phyloP scores from a whole-genome alignment of 2,888 invertebrate species.

The Agrochola lychnidis region DNA sequence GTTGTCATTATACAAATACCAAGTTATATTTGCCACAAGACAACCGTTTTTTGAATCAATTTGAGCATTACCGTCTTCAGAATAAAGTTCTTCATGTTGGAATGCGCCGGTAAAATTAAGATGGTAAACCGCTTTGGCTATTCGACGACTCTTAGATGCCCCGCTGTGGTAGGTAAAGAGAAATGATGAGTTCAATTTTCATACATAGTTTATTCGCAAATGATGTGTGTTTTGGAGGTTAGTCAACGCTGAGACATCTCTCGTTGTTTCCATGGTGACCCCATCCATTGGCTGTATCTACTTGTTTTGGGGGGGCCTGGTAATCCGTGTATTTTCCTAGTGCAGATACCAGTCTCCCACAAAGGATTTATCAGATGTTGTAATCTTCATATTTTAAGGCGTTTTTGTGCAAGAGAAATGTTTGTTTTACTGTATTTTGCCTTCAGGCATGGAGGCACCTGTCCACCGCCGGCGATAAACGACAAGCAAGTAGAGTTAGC shows the following conservation, averaged over 20 bases:
- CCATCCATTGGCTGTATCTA: not conserved
- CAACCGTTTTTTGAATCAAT: slow-evolving; percentile 1
- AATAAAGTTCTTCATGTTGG: not conserved
- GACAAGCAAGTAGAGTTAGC: no score
- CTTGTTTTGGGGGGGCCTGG: no score
- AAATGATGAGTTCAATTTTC: slow-evolving; percentile 81
- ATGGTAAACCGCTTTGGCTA: slow-evolving; percentile 71
- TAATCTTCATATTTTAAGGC: not conserved
- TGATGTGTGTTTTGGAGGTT: slow-evolving; percentile 61
- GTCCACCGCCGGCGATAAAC: no score
- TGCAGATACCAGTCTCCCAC: not conserved
- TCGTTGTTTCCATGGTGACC: slow-evolving; percentile 1
- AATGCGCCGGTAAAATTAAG: not conserved
- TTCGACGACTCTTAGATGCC: slow-evolving; percentile 83
- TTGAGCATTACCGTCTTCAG: not conserved
- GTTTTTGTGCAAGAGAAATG: no score
- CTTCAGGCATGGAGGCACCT: no score
- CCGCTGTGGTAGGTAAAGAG: slow-evolving; percentile 84
- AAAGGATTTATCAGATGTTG: not conserved
- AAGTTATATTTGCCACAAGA: not conserved
- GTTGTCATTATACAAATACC: slow-evolving; percentile 77
- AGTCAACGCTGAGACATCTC: not conserved
- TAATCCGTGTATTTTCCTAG: no score
- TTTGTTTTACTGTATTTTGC: no score
- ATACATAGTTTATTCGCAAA: slow-evolving; percentile 67